phyloP scores from a whole-genome alignment of 2,113 vertebrate species.

The Paradoxurus hermaphroditus region DNA sequence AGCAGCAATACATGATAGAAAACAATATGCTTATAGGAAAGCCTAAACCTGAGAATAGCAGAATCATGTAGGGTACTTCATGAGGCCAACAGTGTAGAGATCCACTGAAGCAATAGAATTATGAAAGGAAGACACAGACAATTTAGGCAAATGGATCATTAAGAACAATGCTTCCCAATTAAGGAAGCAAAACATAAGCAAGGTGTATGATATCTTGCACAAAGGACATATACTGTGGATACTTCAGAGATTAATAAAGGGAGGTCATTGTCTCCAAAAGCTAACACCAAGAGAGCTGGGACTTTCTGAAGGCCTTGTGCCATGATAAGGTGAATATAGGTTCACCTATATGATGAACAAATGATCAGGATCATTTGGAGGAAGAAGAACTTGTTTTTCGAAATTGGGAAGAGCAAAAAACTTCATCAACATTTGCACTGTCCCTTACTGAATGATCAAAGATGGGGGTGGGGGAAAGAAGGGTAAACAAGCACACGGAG shows the following conservation, averaged over 20 bases:
- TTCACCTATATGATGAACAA: too few species aligned
- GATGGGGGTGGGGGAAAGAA: neutral
- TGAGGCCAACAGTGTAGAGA: neutral
- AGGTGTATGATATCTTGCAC: neutral
- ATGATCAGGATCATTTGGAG: neutral
- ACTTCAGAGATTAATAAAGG: neutral
- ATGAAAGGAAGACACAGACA: neutral
- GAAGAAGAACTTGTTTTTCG: neutral
- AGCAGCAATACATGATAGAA: neutral
- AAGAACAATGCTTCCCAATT: neutral
- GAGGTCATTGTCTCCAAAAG: neutral
- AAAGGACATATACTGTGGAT: neutral
- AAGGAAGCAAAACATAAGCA: neutral
- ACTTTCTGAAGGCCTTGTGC: neutral
- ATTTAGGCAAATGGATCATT: neutral
- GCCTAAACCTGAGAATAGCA: neutral
- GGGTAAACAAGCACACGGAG: neutral
- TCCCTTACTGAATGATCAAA: neutral
- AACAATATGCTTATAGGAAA: neutral
- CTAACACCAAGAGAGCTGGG: neutral
- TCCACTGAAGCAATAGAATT: neutral
- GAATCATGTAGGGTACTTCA: accelerated
- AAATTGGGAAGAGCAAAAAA: neutral
- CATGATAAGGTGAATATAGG: neutral
- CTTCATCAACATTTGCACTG: neutral